These are phyloP conservation scores for Drosophila orena DNA, from an alignment of 1,140 invertebrate genomes.

Conservation along the genomic window DNA sequence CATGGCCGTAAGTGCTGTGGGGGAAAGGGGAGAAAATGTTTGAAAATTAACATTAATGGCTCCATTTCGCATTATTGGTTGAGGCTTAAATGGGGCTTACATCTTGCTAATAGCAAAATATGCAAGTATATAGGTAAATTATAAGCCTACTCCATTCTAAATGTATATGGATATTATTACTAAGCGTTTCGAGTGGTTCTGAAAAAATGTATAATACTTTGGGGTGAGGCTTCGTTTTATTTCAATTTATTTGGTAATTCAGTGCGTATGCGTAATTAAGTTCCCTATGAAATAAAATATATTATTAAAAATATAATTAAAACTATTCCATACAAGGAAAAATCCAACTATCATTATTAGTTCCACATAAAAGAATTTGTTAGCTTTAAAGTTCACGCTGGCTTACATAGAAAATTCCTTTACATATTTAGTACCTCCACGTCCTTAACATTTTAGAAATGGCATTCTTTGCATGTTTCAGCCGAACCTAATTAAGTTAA, in stretches of 20 bases:
- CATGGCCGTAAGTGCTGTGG: constrained; percentile 37
- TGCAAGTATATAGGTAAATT: constrained; percentile 7
- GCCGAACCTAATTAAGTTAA: constrained; percentile 78
- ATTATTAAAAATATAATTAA: too few species aligned
- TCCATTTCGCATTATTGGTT: constrained; percentile 70
- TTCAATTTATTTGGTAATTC: not conserved
- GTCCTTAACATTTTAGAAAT: constrained; percentile 12
- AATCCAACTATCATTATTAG: not conserved
- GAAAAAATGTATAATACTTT: not conserved
- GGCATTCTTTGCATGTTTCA: constrained; percentile 47
- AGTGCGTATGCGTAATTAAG: too few species aligned
- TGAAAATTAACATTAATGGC: constrained; percentile 74
- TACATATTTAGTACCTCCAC: not conserved
- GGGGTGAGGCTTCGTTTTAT: not conserved
- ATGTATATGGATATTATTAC: constrained; percentile 37
- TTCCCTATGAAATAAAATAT: too few species aligned
- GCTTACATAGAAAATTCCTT: constrained; percentile 4
- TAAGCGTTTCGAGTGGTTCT: constrained; percentile 4
- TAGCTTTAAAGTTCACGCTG: not conserved
- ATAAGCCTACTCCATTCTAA: constrained; percentile 4
- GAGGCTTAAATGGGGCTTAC: constrained; percentile 53
- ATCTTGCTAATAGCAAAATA: constrained; percentile 37
- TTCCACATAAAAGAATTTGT: not conserved
- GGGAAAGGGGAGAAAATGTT: constrained; percentile 26
- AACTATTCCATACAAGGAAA: too few species aligned